Evolutionary conservation across 2,888 invertebrate genomes (phyloP).

Genomic region (Tiphia femorata): DNA sequence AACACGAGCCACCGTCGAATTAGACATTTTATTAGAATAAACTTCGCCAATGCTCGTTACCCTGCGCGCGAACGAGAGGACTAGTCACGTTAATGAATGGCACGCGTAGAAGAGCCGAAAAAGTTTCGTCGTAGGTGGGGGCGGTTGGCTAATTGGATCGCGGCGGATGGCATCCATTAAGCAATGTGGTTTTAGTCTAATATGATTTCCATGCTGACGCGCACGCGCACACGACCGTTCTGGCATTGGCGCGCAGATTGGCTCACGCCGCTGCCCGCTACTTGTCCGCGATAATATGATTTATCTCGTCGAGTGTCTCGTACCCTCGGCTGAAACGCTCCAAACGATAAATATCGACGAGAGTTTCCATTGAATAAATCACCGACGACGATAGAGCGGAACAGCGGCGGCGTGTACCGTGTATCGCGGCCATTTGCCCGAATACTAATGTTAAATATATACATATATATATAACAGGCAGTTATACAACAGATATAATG

Average conservation of each 20-base stretch:
- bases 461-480: too few relatives aligned
- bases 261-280: slow-evolving; percentile 43
- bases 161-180: slow-evolving; percentile 37
- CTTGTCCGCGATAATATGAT: slow-evolving; percentile 53
- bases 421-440: slow-evolving; percentile 25
- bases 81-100: too few relatives aligned
- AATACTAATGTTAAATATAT: slow-evolving; percentile 27
- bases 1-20: too few relatives aligned
- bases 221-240: slow-evolving; percentile 24
- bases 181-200: slow-evolving; percentile 43
- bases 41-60: too few relatives aligned
- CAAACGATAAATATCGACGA: slow-evolving; percentile 48
- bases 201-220: slow-evolving; percentile 40
- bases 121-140: too few relatives aligned
- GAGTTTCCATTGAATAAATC: slow-evolving; percentile 48
- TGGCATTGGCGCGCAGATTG: slow-evolving; percentile 41
- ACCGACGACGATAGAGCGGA: slow-evolving; percentile 37
- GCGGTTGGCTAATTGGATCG: too few relatives aligned
- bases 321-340: slow-evolving; percentile 14
- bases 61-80: too few relatives aligned
- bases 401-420: background rate
- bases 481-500: too few relatives aligned
- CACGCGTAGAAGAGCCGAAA: too few relatives aligned
- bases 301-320: slow-evolving; percentile 45
- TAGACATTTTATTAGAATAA: too few relatives aligned